These are phyloP conservation scores for Coenobita brevimanus DNA, from an alignment of 1,140 invertebrate genomes.

Conservation along the genomic window DNA sequence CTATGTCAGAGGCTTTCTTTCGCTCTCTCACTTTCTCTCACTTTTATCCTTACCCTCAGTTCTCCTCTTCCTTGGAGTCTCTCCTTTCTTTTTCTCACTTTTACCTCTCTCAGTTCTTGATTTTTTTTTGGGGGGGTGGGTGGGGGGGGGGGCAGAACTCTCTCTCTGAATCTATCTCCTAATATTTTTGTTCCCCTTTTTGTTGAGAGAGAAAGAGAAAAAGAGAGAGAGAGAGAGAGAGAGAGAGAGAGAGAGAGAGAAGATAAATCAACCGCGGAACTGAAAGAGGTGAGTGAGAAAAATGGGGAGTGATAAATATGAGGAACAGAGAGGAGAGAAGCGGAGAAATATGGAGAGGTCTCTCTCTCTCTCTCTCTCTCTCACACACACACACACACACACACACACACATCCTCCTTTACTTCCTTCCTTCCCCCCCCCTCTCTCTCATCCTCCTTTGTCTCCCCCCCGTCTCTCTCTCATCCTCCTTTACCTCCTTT, in stretches of 20 bases:
- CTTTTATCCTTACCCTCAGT: too few species aligned
- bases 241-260: slow-evolving; percentile 34
- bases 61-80: too few species aligned
- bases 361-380: neutral
- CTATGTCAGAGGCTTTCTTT: too few species aligned
- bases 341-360: too few species aligned
- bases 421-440: neutral
- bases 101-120: too few species aligned
- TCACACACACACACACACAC: slow-evolving; percentile 17
- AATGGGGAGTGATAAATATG: neutral
- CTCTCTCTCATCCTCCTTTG: neutral
- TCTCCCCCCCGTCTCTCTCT: neutral
- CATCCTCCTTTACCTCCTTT: neutral
- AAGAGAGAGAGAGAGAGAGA: slow-evolving; percentile 21
- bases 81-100: too few species aligned
- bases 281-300: neutral
- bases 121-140: too few species aligned
- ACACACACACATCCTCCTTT: neutral
- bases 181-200: too few species aligned
- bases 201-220: neutral
- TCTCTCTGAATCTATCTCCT: too few species aligned
- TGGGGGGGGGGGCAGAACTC: too few species aligned
- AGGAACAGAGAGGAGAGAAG: neutral
- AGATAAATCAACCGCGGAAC: neutral
- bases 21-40: too few species aligned